Evolutionary conservation across 2,888 invertebrate species (phyloP).

Genomic region (Spilosoma lubricipeda): DNA sequence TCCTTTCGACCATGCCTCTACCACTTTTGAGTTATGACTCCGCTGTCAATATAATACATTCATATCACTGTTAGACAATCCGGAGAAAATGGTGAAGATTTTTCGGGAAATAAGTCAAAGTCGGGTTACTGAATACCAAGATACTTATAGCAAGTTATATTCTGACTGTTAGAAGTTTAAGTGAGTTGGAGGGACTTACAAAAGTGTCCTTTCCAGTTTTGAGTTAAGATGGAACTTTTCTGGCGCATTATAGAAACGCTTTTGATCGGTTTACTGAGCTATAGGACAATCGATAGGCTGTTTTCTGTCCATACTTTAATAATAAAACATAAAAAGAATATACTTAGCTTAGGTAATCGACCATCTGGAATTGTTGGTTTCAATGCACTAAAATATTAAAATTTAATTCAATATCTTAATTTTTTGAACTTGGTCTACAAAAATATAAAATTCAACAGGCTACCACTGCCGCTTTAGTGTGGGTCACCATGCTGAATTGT

Average conservation of each 20-base stretch:
- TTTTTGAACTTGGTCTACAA: too few relatives aligned
- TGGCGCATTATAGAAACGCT: background rate
- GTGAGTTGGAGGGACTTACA: background rate
- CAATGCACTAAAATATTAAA: too few relatives aligned
- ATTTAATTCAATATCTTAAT: too few relatives aligned
- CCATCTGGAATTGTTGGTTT: too few relatives aligned
- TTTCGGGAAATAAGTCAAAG: constrained; percentile 25
- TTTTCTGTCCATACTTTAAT: background rate
- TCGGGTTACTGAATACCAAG: background rate
- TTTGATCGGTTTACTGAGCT: background rate
- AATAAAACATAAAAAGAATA: background rate
- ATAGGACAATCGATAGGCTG: background rate
- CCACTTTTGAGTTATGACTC: constrained; percentile 37
- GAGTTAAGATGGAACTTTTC: background rate
- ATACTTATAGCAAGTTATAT: background rate
- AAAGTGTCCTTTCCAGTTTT: background rate
- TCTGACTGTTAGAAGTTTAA: background rate
- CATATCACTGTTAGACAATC: constrained; percentile 35
- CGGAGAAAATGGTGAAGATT: constrained; percentile 29
- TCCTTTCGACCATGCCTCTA: constrained; percentile 41
- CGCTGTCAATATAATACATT: constrained; percentile 49
- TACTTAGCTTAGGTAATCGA: too few relatives aligned
- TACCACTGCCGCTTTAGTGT: too few relatives aligned
- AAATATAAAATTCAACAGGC: too few relatives aligned
- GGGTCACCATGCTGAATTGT: too few relatives aligned